These are phyloP conservation scores for Drosophila ustulata DNA, from an alignment of 2,888 invertebrate genomes.

Conservation along the genomic window DNA sequence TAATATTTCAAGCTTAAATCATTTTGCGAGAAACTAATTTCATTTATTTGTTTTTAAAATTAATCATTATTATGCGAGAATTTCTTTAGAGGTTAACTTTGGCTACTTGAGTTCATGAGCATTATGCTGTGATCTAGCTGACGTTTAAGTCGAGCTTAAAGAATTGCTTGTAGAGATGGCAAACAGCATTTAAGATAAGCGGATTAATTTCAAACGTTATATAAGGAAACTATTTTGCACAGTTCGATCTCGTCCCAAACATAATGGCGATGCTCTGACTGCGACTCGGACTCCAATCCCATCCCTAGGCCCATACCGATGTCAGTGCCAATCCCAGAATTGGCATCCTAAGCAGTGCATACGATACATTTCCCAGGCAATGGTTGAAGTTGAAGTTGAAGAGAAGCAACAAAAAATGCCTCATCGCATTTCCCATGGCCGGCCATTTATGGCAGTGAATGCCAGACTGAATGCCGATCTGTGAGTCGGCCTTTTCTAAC, in stretches of 20 bases:
- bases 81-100: no score
- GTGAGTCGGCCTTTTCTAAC: conserved; percentile 73
- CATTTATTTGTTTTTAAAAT: no score
- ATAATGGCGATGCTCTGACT: not conserved
- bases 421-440: conserved; percentile 68
- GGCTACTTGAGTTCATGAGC: no score
- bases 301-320: conserved; percentile 24
- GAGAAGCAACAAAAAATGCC: conserved; percentile 4
- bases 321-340: conserved; percentile 49
- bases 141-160: no score
- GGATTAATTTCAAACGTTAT: conserved; percentile 6
- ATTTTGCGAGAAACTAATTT: no score
- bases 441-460: conserved; percentile 72
- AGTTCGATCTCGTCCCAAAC: not conserved
- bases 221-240: conserved; percentile 50
- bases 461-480: conserved; percentile 57
- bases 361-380: conserved; percentile 68
- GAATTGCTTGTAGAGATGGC: not conserved
- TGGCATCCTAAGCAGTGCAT: conserved; percentile 45
- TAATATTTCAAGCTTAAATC: no score
- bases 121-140: not conserved
- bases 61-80: no score
- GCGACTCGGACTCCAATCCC: not conserved
- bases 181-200: not conserved
- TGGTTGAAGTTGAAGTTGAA: conserved; percentile 16